Percentiles rank a stretch among this genome's conserved stretches.
phyloP scores from a whole-genome alignment of 2,888 invertebrate species.

The Odontomyia ornata region DNA sequence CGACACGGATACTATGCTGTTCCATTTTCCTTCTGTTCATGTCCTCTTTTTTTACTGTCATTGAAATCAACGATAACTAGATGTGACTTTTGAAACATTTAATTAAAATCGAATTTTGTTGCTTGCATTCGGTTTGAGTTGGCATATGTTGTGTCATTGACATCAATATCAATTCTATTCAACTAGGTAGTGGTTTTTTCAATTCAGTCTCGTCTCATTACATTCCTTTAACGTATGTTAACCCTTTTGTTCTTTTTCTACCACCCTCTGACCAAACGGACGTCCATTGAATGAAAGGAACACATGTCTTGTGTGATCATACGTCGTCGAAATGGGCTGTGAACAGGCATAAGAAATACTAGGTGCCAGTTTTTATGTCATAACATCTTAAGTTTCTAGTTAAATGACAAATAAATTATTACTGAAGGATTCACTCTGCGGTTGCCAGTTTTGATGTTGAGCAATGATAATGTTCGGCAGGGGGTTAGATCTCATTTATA shows the following conservation, averaged over 20 bases:
- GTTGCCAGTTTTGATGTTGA: slow-evolving; percentile 25
- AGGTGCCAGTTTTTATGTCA: slow-evolving; percentile 42
- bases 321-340: background rate
- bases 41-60: background rate
- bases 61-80: slow-evolving; percentile 30
- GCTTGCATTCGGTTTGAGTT: slow-evolving; percentile 1
- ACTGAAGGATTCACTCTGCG: background rate
- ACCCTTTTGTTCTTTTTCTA: slow-evolving; percentile 25
- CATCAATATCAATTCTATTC: slow-evolving; percentile 31
- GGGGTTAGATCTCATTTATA: slow-evolving; percentile 27
- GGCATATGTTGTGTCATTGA: slow-evolving; percentile 37
- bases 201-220: background rate
- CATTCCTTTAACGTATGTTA: background rate
- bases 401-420: slow-evolving; percentile 36
- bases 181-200: background rate
- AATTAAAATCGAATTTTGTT: slow-evolving; percentile 49
- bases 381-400: slow-evolving; percentile 40
- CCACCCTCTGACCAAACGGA: slow-evolving; percentile 16
- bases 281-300: background rate
- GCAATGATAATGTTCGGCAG: slow-evolving; percentile 23
- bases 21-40: background rate
- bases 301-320: background rate
- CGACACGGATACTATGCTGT: background rate
- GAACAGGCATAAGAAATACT: slow-evolving; percentile 7
- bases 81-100: slow-evolving; percentile 44